Evolutionary conservation across 2,888 invertebrate genomes (phyloP).

Genomic region (Clanis bilineata): DNA sequence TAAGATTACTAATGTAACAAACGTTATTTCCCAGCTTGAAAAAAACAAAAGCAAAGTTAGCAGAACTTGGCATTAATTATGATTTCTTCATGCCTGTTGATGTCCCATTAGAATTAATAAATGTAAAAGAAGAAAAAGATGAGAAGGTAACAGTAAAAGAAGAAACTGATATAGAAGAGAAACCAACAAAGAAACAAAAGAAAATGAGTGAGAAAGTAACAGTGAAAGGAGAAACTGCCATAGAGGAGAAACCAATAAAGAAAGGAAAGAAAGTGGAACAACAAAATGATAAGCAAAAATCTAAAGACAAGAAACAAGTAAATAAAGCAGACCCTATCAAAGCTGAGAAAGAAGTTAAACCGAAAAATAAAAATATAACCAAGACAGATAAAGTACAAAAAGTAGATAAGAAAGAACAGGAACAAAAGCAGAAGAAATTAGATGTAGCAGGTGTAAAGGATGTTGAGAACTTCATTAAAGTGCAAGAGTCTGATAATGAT

Average conservation of each 20-base stretch:
- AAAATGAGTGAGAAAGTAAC: slow-evolving; percentile 23
- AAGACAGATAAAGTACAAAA: slow-evolving; percentile 29
- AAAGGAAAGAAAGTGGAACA: slow-evolving; percentile 27
- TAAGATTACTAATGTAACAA: neutral
- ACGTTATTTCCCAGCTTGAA: slow-evolving; percentile 51
- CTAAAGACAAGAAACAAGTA: slow-evolving; percentile 28
- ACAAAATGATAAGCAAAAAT: slow-evolving; percentile 26
- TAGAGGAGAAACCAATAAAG: slow-evolving; percentile 17
- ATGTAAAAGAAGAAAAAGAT: slow-evolving; percentile 29
- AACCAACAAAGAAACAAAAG: slow-evolving; percentile 23
- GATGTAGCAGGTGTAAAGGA: slow-evolving; percentile 52
- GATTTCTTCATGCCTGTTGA: slow-evolving; percentile 77
- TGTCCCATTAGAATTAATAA: slow-evolving; percentile 57
- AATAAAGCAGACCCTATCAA: slow-evolving; percentile 23
- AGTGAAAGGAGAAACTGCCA: slow-evolving; percentile 24
- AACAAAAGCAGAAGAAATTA: slow-evolving; percentile 47
- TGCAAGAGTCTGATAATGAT: slow-evolving; percentile 44
- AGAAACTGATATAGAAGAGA: slow-evolving; percentile 19
- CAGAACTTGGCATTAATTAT: slow-evolving; percentile 76
- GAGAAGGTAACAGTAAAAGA: slow-evolving; percentile 23
- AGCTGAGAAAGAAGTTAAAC: slow-evolving; percentile 21
- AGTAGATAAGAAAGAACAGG: slow-evolving; percentile 39
- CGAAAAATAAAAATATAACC: slow-evolving; percentile 22
- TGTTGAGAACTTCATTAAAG: slow-evolving; percentile 53
- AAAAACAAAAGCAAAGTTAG: slow-evolving; percentile 71